A percentile compares a stretch with the other conserved stretches of the same genome.
Evolutionary conservation across 2,113 vertebrate species (phyloP).

Genomic region (Oncorhynchus masou): DNA sequence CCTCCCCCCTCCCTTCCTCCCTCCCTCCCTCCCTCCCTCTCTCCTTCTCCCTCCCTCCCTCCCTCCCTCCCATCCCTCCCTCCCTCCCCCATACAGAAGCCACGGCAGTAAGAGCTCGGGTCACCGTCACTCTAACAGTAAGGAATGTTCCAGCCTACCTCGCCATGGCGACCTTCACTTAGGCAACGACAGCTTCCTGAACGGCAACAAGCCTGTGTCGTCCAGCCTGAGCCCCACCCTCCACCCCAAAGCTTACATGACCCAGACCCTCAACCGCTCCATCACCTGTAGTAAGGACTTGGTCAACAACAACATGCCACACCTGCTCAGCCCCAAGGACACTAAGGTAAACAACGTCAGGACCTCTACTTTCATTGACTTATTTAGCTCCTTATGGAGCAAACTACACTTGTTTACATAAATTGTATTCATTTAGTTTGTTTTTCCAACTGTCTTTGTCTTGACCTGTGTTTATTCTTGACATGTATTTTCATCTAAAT

Average conservation of each 20-base stretch:
- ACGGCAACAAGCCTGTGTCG: slow-evolving; percentile 86
- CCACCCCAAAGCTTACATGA: slow-evolving; percentile 83
- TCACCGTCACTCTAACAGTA: slow-evolving; percentile 90
- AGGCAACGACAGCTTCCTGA: slow-evolving; percentile 89
- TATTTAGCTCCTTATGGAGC: too few species aligned
- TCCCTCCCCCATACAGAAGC: slow-evolving; percentile 72
- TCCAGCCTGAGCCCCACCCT: slow-evolving; percentile 87
- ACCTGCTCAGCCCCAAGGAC: slow-evolving; percentile 96
- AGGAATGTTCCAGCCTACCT: slow-evolving; percentile 90
- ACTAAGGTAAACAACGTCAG: slow-evolving; percentile 59
- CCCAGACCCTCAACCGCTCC: slow-evolving; percentile 85
- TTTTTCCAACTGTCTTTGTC: too few species aligned
- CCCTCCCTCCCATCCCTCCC: not conserved
- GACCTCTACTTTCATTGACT: too few species aligned
- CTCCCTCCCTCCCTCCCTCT: not conserved
- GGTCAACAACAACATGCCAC: slow-evolving; percentile 91
- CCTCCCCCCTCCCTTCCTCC: not conserved
- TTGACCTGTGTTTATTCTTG: too few species aligned
- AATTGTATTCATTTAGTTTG: too few species aligned
- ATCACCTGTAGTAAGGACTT: slow-evolving; percentile 89
- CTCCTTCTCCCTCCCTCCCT: too few species aligned
- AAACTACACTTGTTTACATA: too few species aligned
- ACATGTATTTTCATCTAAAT: too few species aligned
- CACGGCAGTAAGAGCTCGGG: slow-evolving; percentile 88
- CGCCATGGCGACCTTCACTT: slow-evolving; percentile 87